These are phyloP conservation scores for Bombylius major DNA, from an alignment of 2,888 invertebrate genomes.

Conservation along the genomic window DNA sequence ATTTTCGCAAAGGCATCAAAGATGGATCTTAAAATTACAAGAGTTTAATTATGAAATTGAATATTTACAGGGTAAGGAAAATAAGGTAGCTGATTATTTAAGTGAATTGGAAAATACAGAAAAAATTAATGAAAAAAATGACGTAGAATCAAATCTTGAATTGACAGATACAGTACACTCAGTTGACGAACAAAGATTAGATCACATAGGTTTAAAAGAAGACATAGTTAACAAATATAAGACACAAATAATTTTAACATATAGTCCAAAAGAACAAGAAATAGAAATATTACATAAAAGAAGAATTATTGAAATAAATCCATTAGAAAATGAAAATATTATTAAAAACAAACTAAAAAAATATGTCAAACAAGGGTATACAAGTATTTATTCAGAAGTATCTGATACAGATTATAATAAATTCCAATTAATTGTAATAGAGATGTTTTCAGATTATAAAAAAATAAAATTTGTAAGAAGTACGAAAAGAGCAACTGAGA, in stretches of 20 bases:
- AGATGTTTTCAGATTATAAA: slow-evolving; percentile 9
- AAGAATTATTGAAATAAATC: slow-evolving; percentile 11
- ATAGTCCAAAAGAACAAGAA: slow-evolving; percentile 2
- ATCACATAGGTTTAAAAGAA: too few species aligned
- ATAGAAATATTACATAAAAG: slow-evolving; percentile 4
- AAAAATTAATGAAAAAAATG: too few species aligned
- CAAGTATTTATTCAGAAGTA: slow-evolving; percentile 12
- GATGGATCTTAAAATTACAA: too few species aligned
- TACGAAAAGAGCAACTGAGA: slow-evolving; percentile 3
- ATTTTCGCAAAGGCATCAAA: too few species aligned
- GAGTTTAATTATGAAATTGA: too few species aligned
- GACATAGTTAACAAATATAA: too few species aligned
- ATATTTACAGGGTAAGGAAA: neutral
- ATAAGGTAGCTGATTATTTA: too few species aligned
- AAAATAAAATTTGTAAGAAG: slow-evolving; percentile 7
- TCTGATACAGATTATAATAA: too few species aligned
- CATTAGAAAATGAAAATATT: slow-evolving; percentile 3
- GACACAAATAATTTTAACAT: slow-evolving; percentile 9
- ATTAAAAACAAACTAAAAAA: slow-evolving; percentile 6
- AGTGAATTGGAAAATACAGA: too few species aligned
- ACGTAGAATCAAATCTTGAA: too few species aligned
- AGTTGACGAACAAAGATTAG: too few species aligned
- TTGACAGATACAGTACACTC: too few species aligned
- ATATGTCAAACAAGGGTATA: slow-evolving; percentile 5
- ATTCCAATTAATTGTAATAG: slow-evolving; percentile 10